Evolutionary conservation across 1,140 invertebrate species (phyloP), one percentile per base, ranked within the genome.

Genomic region (Drosophila sproati): DNA sequence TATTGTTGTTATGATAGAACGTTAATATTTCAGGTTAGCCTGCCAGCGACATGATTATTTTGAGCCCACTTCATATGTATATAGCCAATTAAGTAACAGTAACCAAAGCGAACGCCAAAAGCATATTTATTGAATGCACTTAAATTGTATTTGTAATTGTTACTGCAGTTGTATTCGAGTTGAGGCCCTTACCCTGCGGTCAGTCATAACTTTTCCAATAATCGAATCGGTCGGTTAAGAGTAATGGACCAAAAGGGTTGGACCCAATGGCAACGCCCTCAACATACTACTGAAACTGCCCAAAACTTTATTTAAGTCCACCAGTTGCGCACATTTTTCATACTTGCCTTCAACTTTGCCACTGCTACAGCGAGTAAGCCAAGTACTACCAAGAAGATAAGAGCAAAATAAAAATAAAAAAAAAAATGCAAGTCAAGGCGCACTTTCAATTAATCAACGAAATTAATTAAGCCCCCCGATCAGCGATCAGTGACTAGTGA

Each of bases 361-460:
- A 88, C 80, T 79, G 79, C 68, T 76, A 79, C 77, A 31, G 54
- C 54, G 41, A 55, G 45, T 52, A 34, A 64, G 29, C 29, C 29
- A 41, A n/a, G 41, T 12, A 10, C 8, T 6, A 5, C 8, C 28
- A 5, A 43, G 7, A 68, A n/a, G 35, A 28, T 31, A 68, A 59
- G 20, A 31, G 7, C 3, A 57, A 12, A 20, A 12, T 10, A 28
- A 3, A 34, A 51, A 61, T 7, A 37, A 20, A 34, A 32, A 20
- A 34, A 28, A 51, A 51, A 45, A 4, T 62, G 32, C 45, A 70
- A 61, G 50, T 51, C 68, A 56, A 72, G 75, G 78, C 71, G 75
- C 86, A 88, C 85, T 88, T 88, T 88, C 85, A 88, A 88, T 88
- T 88, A 89, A 88, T 88, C 85, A 88, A 88, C 77, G 85, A 85